Evolutionary conservation across 2,113 vertebrate species (phyloP).

Genomic region (Corvus cornix): DNA sequence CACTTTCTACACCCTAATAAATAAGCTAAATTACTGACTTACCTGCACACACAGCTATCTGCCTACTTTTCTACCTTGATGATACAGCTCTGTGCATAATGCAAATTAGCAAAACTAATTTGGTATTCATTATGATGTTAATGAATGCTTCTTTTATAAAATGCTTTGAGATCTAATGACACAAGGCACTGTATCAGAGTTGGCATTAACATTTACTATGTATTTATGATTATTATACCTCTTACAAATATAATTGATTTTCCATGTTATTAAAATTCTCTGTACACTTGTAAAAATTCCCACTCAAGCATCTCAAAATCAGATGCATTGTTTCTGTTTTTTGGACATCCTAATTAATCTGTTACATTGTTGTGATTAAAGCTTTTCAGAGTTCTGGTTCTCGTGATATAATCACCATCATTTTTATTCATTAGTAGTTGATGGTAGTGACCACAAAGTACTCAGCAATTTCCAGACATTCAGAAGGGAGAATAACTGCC

Average conservation of each 20-base stretch:
- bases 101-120: slow-evolving; percentile 28
- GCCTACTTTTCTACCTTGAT: not conserved
- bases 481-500: not conserved
- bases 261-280: slow-evolving; percentile 20
- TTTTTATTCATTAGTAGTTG: slow-evolving; percentile 55
- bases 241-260: slow-evolving; percentile 44
- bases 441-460: slow-evolving; percentile 31
- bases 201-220: slow-evolving; percentile 13
- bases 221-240: slow-evolving; percentile 36
- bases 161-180: slow-evolving; percentile 11
- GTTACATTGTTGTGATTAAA: slow-evolving; percentile 56
- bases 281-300: slow-evolving; percentile 7
- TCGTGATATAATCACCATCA: slow-evolving; percentile 21
- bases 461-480: slow-evolving; percentile 28
- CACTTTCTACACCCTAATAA: not conserved
- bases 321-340: slow-evolving; percentile 17
- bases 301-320: slow-evolving; percentile 17
- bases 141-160: slow-evolving; percentile 26
- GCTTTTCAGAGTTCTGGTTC: slow-evolving; percentile 15
- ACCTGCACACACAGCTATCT: not conserved
- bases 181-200: not conserved
- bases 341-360: slow-evolving; percentile 51
- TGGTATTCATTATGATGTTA: slow-evolving; percentile 3
- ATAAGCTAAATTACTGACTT: not conserved
- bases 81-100: not conserved